Percentiles rank a stretch among this genome's conserved stretches.
phyloP scores from a whole-genome alignment of 2,888 invertebrate species.

The Dugesia japonica region DNA sequence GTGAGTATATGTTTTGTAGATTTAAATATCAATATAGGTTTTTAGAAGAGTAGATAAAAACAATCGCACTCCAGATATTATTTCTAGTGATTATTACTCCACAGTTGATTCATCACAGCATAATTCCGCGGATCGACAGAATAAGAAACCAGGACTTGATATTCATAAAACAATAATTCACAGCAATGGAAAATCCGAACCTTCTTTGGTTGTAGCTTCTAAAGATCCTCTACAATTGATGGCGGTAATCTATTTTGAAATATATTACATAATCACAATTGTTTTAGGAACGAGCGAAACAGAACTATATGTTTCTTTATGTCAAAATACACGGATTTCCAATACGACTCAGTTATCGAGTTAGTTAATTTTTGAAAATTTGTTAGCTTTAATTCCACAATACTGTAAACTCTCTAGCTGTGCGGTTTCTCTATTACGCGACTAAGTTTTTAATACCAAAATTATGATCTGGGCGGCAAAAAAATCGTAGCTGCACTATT shows the following conservation, averaged over 20 bases:
- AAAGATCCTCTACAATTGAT: neutral
- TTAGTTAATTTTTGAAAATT: too few species aligned
- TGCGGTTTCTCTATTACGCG: too few species aligned
- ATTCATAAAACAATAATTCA: neutral
- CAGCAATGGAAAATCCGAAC: neutral
- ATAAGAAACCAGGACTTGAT: neutral
- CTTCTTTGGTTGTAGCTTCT: neutral
- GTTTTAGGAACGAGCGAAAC: conserved; percentile 73
- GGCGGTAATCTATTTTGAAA: neutral
- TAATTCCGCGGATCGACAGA: neutral
- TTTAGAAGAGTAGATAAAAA: neutral
- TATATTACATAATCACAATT: neutral
- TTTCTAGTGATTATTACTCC: neutral
- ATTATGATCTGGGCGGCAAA: too few species aligned
- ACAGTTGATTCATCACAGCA: neutral
- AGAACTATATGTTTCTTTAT: conserved; percentile 92
- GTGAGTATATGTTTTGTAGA: neutral
- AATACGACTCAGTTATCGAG: conserved; percentile 57
- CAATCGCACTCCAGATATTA: neutral
- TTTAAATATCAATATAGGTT: neutral
- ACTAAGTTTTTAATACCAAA: too few species aligned
- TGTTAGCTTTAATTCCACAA: too few species aligned
- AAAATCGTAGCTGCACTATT: too few species aligned
- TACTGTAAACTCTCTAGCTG: too few species aligned
- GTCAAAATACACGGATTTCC: conserved; percentile 93